Conservation (phyloP, 2,113 vertebrate genomes). For the Myotis davidii region DNA sequence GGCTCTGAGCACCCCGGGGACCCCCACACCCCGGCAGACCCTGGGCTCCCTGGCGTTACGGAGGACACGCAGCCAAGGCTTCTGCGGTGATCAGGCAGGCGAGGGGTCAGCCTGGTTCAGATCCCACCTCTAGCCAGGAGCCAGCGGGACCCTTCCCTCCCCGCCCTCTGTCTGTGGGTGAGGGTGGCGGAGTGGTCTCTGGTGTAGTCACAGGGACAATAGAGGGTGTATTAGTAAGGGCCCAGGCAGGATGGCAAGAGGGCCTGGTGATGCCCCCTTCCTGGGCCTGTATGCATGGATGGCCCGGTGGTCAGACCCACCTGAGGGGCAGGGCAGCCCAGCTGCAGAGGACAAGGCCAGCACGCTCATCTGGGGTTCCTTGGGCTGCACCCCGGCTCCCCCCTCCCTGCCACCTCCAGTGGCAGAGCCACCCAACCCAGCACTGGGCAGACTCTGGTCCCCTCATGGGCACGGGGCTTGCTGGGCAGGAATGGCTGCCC, state of each 20-base stretch:
- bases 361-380: neutral
- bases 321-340: neutral
- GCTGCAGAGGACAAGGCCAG: neutral
- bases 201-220: neutral
- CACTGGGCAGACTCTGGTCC: neutral
- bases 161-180: neutral
- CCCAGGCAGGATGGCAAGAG: neutral
- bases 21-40: neutral
- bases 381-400: neutral
- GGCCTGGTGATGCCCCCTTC: too few species aligned
- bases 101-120: neutral
- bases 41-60: neutral
- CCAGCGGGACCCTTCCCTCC: neutral
- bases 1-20: too few species aligned
- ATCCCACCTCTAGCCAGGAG: neutral
- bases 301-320: too few species aligned
- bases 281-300: neutral
- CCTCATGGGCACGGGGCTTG: neutral
- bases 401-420: neutral
- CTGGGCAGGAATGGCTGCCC: neutral
- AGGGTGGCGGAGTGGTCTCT: neutral
- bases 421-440: too few species aligned
- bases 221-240: neutral
- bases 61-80: neutral
- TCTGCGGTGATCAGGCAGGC: neutral